Percentiles rank a stretch among this genome's conserved stretches.
These are phyloP conservation scores for Penaeus indicus DNA, from an alignment of 1,140 invertebrate genomes.

Conservation along the genomic window DNA sequence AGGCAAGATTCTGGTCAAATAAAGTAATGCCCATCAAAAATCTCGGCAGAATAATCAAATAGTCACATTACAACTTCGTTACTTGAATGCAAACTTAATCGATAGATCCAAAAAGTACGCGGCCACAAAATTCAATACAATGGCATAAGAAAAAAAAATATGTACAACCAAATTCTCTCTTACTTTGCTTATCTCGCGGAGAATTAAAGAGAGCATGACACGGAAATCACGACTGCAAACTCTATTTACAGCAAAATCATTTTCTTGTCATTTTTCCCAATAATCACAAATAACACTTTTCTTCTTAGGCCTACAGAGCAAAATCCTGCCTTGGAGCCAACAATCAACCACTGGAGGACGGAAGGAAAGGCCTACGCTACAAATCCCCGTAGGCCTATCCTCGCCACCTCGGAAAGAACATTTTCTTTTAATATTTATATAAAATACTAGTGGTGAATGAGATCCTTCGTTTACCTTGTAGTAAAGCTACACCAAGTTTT, in stretches of 20 bases:
- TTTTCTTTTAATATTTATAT: not conserved
- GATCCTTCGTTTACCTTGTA: conserved; percentile 42
- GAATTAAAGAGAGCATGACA: too few relatives aligned
- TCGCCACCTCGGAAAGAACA: not conserved
- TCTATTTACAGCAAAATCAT: not conserved
- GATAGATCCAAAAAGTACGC: too few relatives aligned
- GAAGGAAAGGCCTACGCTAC: not conserved
- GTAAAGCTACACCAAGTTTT: conserved; percentile 54
- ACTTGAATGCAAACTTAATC: too few relatives aligned
- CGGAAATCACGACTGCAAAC: too few relatives aligned
- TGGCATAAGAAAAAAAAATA: too few relatives aligned
- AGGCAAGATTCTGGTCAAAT: conserved; percentile 36
- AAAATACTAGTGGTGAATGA: conserved; percentile 56
- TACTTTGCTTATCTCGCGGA: too few relatives aligned
- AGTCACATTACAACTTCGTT: not conserved
- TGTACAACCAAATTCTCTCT: too few relatives aligned
- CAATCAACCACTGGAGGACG: not conserved
- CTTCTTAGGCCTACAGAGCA: not conserved
- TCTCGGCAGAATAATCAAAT: not conserved
- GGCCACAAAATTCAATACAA: too few relatives aligned
- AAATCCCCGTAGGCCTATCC: not conserved
- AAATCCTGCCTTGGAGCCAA: conserved; percentile 15
- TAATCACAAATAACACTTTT: not conserved
- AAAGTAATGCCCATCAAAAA: not conserved
- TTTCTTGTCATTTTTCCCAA: not conserved